These are phyloP conservation scores for Enteromius treurensis DNA, from an alignment of 2,797 vertebrate species.

Conservation along the genomic window DNA sequence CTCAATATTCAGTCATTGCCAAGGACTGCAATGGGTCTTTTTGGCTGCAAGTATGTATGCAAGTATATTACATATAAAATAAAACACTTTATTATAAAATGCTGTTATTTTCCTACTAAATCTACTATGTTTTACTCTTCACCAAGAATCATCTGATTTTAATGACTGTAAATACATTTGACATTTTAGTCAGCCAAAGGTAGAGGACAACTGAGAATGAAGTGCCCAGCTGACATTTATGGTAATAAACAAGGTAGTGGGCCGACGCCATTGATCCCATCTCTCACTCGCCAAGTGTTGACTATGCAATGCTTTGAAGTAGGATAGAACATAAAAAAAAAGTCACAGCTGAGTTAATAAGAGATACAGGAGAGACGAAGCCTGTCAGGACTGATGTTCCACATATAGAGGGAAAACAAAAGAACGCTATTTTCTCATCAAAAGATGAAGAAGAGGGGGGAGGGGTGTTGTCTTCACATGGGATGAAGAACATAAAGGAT, in stretches of 20 bases:
- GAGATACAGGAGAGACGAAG: constrained; percentile 41
- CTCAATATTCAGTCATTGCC: background rate
- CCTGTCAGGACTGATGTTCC: constrained; percentile 47
- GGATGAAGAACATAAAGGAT: constrained; percentile 62
- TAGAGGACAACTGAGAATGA: constrained; percentile 74
- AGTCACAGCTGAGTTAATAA: constrained; percentile 68
- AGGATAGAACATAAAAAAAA: constrained; percentile 72
- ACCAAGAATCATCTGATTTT: constrained; percentile 34
- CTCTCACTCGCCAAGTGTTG: constrained; percentile 66
- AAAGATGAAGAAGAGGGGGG: constrained; percentile 55
- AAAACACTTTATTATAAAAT: constrained; percentile 3
- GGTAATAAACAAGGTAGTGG: constrained; percentile 76
- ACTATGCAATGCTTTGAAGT: constrained; percentile 81
- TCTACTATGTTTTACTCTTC: constrained; percentile 24
- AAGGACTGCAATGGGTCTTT: background rate
- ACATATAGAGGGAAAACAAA: constrained; percentile 62
- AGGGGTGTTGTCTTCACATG: constrained; percentile 61
- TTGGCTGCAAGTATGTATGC: constrained; percentile 8
- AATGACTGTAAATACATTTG: constrained; percentile 74
- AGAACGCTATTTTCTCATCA: constrained; percentile 70
- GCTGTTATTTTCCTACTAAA: background rate
- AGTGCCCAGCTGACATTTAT: constrained; percentile 82
- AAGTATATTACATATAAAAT: background rate
- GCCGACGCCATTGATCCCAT: constrained; percentile 75
- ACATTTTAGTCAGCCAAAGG: constrained; percentile 75